Evolutionary conservation across 2,888 invertebrate species (phyloP).

Genomic region (Acrobasis suavella): DNA sequence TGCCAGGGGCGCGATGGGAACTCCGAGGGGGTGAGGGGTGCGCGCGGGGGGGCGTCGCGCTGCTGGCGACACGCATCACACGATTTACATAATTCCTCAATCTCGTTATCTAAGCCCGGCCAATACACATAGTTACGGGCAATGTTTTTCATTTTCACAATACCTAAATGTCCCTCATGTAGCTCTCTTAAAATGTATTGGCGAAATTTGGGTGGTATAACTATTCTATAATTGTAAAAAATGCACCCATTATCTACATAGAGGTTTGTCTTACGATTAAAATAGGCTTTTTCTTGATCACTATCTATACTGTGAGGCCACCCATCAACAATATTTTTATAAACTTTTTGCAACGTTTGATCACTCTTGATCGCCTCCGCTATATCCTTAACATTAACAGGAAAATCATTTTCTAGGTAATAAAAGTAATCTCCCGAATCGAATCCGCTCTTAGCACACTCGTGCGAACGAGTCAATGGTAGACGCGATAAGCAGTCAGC

Average conservation of each 20-base stretch:
- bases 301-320: neutral
- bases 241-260: neutral
- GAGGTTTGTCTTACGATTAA: neutral
- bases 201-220: neutral
- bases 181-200: neutral
- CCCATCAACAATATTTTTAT: neutral
- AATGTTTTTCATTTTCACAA: conserved; percentile 1
- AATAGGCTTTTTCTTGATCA: neutral
- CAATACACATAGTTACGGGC: neutral
- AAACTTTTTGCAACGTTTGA: neutral
- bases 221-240: neutral
- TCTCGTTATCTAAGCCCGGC: neutral
- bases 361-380: neutral
- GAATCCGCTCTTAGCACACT: neutral
- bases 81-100: neutral
- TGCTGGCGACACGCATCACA: neutral
- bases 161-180: neutral
- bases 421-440: neutral
- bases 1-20: neutral
- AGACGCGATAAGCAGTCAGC: conserved; percentile 35
- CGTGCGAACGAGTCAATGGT: conserved; percentile 13
- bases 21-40: neutral
- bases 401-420: neutral
- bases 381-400: neutral
- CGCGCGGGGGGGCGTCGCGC: neutral